Conservation (phyloP, 2,888 invertebrate genomes). For the Macrophya alboannulata region DNA sequence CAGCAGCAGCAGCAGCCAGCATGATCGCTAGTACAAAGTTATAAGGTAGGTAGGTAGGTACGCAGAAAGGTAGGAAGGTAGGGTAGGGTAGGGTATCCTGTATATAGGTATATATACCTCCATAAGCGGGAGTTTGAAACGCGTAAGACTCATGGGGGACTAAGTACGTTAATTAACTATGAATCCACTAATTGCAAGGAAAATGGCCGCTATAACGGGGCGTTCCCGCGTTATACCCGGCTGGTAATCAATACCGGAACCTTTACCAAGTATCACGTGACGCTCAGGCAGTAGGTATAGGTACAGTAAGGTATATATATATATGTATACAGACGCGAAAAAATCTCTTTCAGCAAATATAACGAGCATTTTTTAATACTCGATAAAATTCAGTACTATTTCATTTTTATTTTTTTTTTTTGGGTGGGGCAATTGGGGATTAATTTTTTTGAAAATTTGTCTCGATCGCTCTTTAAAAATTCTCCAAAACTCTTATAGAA, state of each 20-base stretch:
- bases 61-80: too few species aligned
- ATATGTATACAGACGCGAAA: too few species aligned
- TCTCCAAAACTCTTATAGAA: too few species aligned
- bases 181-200: slow-evolving; percentile 73
- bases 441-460: too few species aligned
- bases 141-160: slow-evolving; percentile 39
- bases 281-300: neutral
- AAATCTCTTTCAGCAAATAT: neutral
- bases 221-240: slow-evolving; percentile 65
- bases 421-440: too few species aligned
- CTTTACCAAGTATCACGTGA: slow-evolving; percentile 48
- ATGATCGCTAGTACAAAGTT: neutral
- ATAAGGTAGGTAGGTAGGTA: neutral
- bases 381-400: too few species aligned
- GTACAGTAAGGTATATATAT: slow-evolving; percentile 12
- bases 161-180: slow-evolving; percentile 73
- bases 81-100: neutral
- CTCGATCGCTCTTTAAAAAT: too few species aligned
- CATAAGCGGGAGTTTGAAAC: slow-evolving; percentile 2
- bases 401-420: neutral
- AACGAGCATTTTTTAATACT: too few species aligned
- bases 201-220: slow-evolving; percentile 74
- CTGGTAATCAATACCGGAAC: slow-evolving; percentile 66
- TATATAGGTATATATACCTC: neutral
- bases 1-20: neutral